These are phyloP conservation scores for Caenorhabditis becei DNA, from an alignment of 2,888 invertebrate genomes.

Conservation along the genomic window DNA sequence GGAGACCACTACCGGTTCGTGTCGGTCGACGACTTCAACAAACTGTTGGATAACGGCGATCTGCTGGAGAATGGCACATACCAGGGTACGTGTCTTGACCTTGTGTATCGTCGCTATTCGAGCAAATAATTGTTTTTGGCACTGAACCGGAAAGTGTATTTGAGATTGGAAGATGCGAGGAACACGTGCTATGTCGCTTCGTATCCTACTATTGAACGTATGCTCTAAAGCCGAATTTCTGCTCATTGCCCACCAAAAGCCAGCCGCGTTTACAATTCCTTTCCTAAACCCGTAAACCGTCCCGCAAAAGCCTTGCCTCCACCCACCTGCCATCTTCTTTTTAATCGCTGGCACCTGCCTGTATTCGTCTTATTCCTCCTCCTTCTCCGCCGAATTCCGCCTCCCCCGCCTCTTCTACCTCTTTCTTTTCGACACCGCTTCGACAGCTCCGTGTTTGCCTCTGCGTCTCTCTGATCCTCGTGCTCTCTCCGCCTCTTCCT, in stretches of 20 bases:
- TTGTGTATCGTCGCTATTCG: not conserved
- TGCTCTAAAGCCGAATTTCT: no score
- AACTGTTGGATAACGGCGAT: constrained; percentile 83
- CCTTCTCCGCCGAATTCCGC: not conserved
- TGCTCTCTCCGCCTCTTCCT: constrained; percentile 23
- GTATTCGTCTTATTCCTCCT: not conserved
- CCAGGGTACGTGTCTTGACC: constrained; percentile 83
- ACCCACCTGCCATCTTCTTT: constrained; percentile 23
- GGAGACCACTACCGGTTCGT: constrained; percentile 85
- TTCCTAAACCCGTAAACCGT: constrained; percentile 3
- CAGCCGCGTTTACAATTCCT: constrained; percentile 4
- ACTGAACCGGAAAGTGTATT: not conserved
- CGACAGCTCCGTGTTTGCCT: constrained; percentile 29
- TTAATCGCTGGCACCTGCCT: constrained; percentile 22
- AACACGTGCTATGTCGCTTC: not conserved
- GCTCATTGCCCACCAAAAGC: not conserved
- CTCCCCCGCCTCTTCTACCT: not conserved
- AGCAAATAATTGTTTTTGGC: constrained; percentile 18
- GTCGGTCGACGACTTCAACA: constrained; percentile 64
- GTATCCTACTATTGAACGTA: no score
- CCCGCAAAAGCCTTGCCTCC: constrained; percentile 6
- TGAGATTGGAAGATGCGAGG: not conserved
- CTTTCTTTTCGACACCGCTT: constrained; percentile 18
- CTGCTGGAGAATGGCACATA: constrained; percentile 86
- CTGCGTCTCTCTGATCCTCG: constrained; percentile 5